Percentiles rank a stretch among this genome's conserved stretches.
Conservation (phyloP, 2,113 vertebrate genomes). For the Varanus komodoensis region DNA sequence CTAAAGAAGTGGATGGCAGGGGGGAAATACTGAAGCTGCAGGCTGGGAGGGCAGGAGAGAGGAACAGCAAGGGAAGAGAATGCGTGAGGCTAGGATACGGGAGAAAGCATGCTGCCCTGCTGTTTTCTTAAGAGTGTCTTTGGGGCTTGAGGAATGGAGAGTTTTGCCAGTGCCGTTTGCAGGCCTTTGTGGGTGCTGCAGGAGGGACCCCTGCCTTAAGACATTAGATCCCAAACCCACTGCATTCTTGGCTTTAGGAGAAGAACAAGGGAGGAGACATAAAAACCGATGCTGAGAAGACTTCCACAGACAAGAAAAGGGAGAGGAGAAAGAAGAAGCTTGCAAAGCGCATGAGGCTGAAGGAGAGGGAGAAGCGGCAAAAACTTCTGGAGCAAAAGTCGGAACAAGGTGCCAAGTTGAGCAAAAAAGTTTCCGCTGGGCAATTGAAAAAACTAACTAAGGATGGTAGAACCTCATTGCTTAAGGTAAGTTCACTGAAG, state of each 20-base stretch:
- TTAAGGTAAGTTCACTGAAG: slow-evolving; percentile 81
- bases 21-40: too few relatives aligned
- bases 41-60: too few relatives aligned
- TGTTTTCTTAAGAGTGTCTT: too few relatives aligned
- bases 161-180: too few relatives aligned
- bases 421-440: slow-evolving; percentile 81
- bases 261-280: slow-evolving; percentile 93
- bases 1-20: too few relatives aligned
- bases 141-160: too few relatives aligned
- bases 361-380: slow-evolving; percentile 83
- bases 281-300: slow-evolving; percentile 89
- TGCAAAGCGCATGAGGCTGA: slow-evolving; percentile 82
- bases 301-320: slow-evolving; percentile 91
- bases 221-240: not conserved
- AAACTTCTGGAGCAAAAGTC: slow-evolving; percentile 82
- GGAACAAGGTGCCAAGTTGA: slow-evolving; percentile 72
- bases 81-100: too few relatives aligned
- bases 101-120: too few relatives aligned
- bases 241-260: slow-evolving; percentile 76
- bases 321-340: slow-evolving; percentile 89
- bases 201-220: not conserved
- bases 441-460: slow-evolving; percentile 86
- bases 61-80: too few relatives aligned
- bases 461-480: slow-evolving; percentile 85
- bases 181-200: not conserved